Evolutionary conservation across 2,888 invertebrate species (phyloP), one percentile per base, ranked within the genome.

Genomic region (Andrena bicolor): DNA sequence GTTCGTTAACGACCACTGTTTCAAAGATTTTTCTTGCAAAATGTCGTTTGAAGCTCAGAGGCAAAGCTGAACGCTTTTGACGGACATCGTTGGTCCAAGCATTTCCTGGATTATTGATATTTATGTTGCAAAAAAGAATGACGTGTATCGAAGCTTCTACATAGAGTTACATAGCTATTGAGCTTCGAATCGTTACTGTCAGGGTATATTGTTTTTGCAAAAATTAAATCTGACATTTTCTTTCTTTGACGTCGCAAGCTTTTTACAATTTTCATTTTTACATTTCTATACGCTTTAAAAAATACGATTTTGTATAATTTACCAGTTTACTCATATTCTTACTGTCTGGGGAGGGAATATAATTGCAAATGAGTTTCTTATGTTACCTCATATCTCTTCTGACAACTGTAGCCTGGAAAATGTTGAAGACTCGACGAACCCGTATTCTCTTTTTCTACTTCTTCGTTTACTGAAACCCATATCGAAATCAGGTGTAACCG

Each of bases 371-470:
- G 2, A 10, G 51, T 28, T 5, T 5, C 26, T 35, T 5, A 1
- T 2, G 35, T 83, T 82, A 88, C 88, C 83, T 86, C 79, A 66
- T 84, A 53, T 32, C 69, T 87, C 41, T 49, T 75, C 53, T 51
- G 28, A 49, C n/a, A 63, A 7, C 6, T 3, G 35, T 16, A 48
- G 13, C 69, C 49, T 6, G 48, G 48, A 20, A 80, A 56, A 69
- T 71, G 35, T 58, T 60, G 78, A n/a, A 80, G 63, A 23, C 74
- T 76, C 53, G 68, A 58, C 4, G 58, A 41, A 6, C 28, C n/a
- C 1, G 26, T 53, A 4, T 30, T 1, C 23, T 60, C 16, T n/a
- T 75, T 30, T 7, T 0, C 35, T 13, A 13, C 2, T 48, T 58
- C 41, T 26, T 20, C 35, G 0, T 75, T 6, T 48, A 51, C 86